phyloP scores from a whole-genome alignment of 1,140 invertebrate genomes.

The Delia radicum region DNA sequence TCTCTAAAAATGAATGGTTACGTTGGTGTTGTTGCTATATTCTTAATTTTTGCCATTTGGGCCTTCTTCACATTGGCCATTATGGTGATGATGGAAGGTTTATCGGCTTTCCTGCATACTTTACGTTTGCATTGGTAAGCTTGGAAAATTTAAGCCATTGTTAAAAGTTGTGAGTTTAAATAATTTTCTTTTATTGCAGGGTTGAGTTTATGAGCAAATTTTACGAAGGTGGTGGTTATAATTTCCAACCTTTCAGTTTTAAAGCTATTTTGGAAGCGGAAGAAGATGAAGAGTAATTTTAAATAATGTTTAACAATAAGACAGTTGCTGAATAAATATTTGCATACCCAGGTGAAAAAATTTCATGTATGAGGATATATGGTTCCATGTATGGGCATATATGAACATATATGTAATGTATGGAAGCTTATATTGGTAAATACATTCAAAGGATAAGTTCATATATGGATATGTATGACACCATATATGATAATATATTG shows the following conservation, averaged over 20 bases:
- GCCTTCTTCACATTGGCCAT: constrained; percentile 87
- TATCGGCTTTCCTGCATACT: constrained; percentile 97
- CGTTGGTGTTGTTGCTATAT: constrained; percentile 60
- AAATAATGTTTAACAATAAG: background rate
- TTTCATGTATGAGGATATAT: too few relatives aligned
- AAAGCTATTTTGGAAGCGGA: constrained; percentile 74
- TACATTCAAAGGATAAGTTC: too few relatives aligned
- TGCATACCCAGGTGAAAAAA: too few relatives aligned
- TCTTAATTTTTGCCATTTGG: constrained; percentile 83
- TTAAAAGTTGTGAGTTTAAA: background rate
- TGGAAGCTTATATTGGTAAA: too few relatives aligned
- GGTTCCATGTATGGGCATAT: too few relatives aligned
- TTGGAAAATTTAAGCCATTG: background rate
- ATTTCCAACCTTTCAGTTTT: constrained; percentile 93
- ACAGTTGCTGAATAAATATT: too few relatives aligned
- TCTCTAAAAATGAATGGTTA: constrained; percentile 34
- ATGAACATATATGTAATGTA: too few relatives aligned
- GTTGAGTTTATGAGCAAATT: constrained; percentile 99
- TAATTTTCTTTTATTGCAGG: constrained; percentile 59
- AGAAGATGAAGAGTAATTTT: constrained; percentile 44
- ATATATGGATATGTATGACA: too few relatives aligned
- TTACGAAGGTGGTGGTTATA: constrained; percentile 83
- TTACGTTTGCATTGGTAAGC: constrained; percentile 96
- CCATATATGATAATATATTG: too few relatives aligned
- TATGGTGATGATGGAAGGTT: constrained; percentile 96